Percentiles rank a stretch among this genome's conserved stretches.
Conservation (phyloP, 1,140 invertebrate species). For the Camponotus vicinus region DNA sequence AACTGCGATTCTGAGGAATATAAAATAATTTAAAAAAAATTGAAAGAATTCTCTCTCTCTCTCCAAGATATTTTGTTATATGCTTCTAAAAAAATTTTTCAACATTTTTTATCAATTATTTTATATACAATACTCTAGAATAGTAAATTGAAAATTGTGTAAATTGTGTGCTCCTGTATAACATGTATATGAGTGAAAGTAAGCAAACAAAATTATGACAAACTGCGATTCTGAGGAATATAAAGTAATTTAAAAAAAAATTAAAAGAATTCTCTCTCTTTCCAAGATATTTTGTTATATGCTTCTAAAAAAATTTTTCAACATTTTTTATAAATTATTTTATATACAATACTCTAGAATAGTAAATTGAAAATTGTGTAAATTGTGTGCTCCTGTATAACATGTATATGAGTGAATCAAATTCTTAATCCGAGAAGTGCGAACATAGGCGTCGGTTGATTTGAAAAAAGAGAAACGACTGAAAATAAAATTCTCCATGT, state of each 20-base stretch:
- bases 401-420: background rate
- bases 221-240: too few relatives aligned
- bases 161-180: background rate
- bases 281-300: background rate
- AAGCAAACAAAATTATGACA: too few relatives aligned
- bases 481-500: conserved; percentile 39
- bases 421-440: conserved; percentile 4
- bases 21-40: too few relatives aligned
- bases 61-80: background rate
- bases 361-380: background rate
- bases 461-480: conserved; percentile 36
- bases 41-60: background rate
- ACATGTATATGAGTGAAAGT: background rate
- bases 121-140: background rate
- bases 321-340: too few relatives aligned
- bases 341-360: background rate
- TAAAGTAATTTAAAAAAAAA: too few relatives aligned
- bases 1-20: too few relatives aligned
- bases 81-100: too few relatives aligned
- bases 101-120: too few relatives aligned
- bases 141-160: background rate
- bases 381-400: background rate
- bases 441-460: background rate
- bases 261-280: background rate
- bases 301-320: too few relatives aligned